Evolutionary conservation across 1,140 invertebrate species (phyloP).

Genomic region (Tenebrio molitor): DNA sequence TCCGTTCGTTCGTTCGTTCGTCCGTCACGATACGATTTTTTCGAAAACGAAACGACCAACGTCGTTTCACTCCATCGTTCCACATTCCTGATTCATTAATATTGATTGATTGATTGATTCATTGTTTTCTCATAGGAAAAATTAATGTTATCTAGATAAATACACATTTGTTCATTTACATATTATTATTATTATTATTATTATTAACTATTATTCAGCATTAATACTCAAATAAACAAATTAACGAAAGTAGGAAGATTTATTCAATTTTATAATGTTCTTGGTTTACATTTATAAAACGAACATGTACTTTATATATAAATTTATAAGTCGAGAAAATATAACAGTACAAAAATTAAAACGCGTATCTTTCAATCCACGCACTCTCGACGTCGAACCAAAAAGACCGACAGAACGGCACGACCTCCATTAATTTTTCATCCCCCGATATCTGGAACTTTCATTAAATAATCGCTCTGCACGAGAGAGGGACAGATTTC

Average conservation of each 20-base stretch:
- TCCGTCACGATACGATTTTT: too few relatives aligned
- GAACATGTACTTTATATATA: slow-evolving; percentile 54
- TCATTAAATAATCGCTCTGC: too few relatives aligned
- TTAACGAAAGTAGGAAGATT: slow-evolving; percentile 49
- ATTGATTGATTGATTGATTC: too few relatives aligned
- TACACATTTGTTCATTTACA: slow-evolving; percentile 39
- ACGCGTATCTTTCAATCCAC: slow-evolving; percentile 39
- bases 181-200: slow-evolving; percentile 38
- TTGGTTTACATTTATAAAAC: slow-evolving; percentile 54
- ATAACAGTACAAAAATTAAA: slow-evolving; percentile 52
- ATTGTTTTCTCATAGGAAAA: slow-evolving; percentile 44
- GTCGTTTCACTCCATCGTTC: too few relatives aligned
- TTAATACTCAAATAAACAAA: slow-evolving; percentile 45
- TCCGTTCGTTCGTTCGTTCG: too few relatives aligned
- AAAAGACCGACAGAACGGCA: neutral
- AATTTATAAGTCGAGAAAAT: slow-evolving; percentile 52
- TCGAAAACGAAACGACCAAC: too few relatives aligned
- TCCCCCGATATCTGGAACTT: too few relatives aligned
- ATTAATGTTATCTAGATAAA: slow-evolving; percentile 48
- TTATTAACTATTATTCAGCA: slow-evolving; percentile 40
- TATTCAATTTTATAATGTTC: slow-evolving; percentile 53
- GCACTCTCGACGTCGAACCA: neutral
- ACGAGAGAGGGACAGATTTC: neutral
- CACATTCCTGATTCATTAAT: too few relatives aligned
- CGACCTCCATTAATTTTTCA: too few relatives aligned